Base-by-base conservation (phyloP, 2,888 invertebrate species). In the Oscheius myriophilus region DNA sequence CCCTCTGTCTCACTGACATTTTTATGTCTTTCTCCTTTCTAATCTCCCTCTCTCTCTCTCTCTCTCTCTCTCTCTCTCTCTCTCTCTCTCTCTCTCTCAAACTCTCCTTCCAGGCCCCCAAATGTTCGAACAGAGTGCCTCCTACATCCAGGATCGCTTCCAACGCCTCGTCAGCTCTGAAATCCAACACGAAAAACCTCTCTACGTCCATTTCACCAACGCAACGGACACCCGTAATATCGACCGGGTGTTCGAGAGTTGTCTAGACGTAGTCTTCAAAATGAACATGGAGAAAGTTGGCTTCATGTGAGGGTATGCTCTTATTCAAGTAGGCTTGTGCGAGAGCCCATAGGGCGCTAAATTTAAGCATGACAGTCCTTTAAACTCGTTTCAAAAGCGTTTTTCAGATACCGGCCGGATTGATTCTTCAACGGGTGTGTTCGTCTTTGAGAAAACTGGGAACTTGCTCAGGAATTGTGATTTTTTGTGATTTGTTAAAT, bases 181-280 rank as follows among this genome's bases (percentile, higher is more conserved):
- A 45, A 75, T 81, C 41, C 74, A 73, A 39, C 86, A 78, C 33
- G 84, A 87, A 69, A 87, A 86, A 72, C 86, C 85, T 23, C 23
- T 79, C 21, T 88, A 88, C 76, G 84, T 82, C 1, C 88, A 88
- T 70, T 84, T 86, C 46, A 87, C 87, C 0, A 87, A 87, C 68
- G 88, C 88, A 11, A 87, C 87, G 12, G 87, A 88, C 73, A 87
- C 87, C 21, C 72, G 84, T 23, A 85, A 85, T 70, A 87, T 88
- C 80, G 86, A 86, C 70, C 76, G 81, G 45, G 85, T 85, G 6
- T 84, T 85, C 66, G 85, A 84, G 54, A 73, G 76, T 41, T 85
- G 84, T 55, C 81, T 85, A 66, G 84, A 85, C 55, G 84, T 84
- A 12, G 82, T 85, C 26, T 83, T 85, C 70, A 82, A 83, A 51